Base-by-base conservation (phyloP, 2,113 vertebrate species). In the Siphamia tubifer region DNA sequence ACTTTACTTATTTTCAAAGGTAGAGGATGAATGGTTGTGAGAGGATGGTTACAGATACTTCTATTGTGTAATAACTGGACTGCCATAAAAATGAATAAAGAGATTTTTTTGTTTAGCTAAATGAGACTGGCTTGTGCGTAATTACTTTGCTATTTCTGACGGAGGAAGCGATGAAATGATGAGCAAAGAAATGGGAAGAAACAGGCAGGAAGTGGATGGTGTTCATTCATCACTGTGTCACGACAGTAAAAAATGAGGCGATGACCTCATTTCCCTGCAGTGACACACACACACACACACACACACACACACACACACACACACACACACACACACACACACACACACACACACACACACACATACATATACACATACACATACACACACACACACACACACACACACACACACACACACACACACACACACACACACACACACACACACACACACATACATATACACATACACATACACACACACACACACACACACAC, bases 51-150 rank as follows among this genome's bases (percentile, higher is more conserved):
- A 38, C 20, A 11, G 36, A 10, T 65, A 20, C 36, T 61, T 55
- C 20, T 68, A 35, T 60, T 56, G 68, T 76, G 25, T 67, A 49
- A 61, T 56, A 56, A 60, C 30, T 52, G 53, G 43, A 74, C 74
- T 69, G 72, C 66, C 56, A 56, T 76, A 20, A 58, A 81, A 58
- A 25, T 52, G 19, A 84, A 85, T 89, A 84, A 89, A 85, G 61
- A 77, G 31, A 72, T 20, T 52, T 72, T 60, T 82, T 60, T 69
- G 44, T 52, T 68, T 68, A 57, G 48, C 28, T 65, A 42, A 78
- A 1, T 21, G 30, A 60, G 12, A 12, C 67, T 30, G 47, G 13
- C 39, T 9, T 32, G 32, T 30, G 35, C 20, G 19, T n/a, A n/a
- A n/a, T n/a, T n/a, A n/a, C n/a, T n/a, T n/a, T n/a, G n/a, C 43